Base-by-base conservation (phyloP, 2,888 invertebrate species). In the Andrena haemorrhoa region DNA sequence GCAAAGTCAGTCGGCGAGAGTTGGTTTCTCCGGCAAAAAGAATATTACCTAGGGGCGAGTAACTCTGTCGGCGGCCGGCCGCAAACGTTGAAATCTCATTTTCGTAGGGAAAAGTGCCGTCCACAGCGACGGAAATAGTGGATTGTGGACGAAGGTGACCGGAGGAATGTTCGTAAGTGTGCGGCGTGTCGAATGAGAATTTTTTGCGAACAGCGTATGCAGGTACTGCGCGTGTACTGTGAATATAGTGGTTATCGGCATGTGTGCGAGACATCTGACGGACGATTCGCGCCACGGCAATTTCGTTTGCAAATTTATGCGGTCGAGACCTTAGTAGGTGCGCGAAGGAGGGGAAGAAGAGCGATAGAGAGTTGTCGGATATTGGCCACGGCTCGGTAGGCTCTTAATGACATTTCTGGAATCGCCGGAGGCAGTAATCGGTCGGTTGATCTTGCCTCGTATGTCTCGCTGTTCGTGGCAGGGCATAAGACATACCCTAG, bases 401-500 rank as follows among this genome's bases (percentile, higher is more conserved):
- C 88, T 83, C 86, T 84, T 89, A 89, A 91, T 88, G 91, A 89
- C 89, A 87, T 91, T 90, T 90, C 88, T 86, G 86, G 86, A 88
- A 84, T 86, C 85, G 91, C 89, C 86, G 77, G 79, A 79, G 86
- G 90, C 90, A 83, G 86, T 65, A 51, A 88, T 90, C 86, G 63
- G 70, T 63, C 51, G 77, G 75, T 80, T 65, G 80, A 79, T 85
- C 61, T 51, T 63, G 64, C 75, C 68, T 66, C 68, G 61, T 35
- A 53, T 47, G 26, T 49, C 41, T 53, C 35, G 51, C 51, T 8
- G 49, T 35, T 33, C 16, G 65, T 41, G 47, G 31, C 16, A 26
- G 60, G 66, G 60, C 56, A 33, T 20, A 68, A 81, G 82, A 72
- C 82, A 71, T 65, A 72, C 83, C 86, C 84, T 89, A 85, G 85